Conservation (phyloP, 2,797 vertebrate genomes). For the Moxostoma hubbsi region DNA sequence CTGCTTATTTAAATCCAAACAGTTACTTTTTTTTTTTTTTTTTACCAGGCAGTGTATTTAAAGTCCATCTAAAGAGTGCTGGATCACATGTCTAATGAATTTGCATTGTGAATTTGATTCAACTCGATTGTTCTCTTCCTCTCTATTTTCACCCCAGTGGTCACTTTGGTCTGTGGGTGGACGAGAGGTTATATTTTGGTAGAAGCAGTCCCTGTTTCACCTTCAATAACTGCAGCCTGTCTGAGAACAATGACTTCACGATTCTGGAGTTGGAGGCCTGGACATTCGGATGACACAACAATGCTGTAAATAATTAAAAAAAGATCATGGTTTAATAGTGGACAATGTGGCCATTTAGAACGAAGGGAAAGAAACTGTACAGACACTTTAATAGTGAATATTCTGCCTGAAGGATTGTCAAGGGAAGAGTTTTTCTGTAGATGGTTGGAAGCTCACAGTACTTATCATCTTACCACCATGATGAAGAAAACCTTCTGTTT, state of each 20-base stretch:
- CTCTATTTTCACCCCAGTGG: slow-evolving; percentile 67
- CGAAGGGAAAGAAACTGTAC: background rate
- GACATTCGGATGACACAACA: slow-evolving; percentile 76
- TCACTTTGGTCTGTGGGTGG: slow-evolving; percentile 85
- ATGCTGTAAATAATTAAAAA: background rate
- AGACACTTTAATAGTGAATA: background rate
- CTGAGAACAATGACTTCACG: slow-evolving; percentile 79
- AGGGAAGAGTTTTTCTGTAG: background rate
- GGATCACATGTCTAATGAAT: too few relatives aligned
- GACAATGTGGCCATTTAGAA: slow-evolving; percentile 27
- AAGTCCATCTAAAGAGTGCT: too few relatives aligned
- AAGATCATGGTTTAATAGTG: background rate
- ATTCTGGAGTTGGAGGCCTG: slow-evolving; percentile 83
- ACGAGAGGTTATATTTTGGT: slow-evolving; percentile 80
- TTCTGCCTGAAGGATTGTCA: background rate
- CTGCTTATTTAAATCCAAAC: too few relatives aligned
- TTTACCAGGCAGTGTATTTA: too few relatives aligned
- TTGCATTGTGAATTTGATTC: background rate
- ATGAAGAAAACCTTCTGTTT: slow-evolving; percentile 1
- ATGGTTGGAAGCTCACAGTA: slow-evolving; percentile 8
- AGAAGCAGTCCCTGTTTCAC: slow-evolving; percentile 82
- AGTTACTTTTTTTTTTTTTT: too few relatives aligned
- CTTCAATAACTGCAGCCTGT: slow-evolving; percentile 82
- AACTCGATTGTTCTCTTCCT: background rate
- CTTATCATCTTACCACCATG: background rate